Evolutionary conservation across 2,888 invertebrate species (phyloP), one percentile per base, ranked within the genome.

Genomic region (Chymomyza fuscimana): DNA sequence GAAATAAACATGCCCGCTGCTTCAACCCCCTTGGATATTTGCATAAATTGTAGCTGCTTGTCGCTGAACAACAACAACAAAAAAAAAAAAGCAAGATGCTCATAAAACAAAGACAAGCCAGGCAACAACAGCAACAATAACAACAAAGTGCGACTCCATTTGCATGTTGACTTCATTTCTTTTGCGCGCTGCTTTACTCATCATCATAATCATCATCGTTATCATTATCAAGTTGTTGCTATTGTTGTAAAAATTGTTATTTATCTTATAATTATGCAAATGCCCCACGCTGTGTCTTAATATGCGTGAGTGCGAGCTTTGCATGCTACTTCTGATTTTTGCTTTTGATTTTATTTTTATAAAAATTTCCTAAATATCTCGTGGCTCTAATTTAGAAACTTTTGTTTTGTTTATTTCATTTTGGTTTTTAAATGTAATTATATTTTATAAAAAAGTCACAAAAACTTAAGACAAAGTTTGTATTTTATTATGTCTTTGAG

Each of bases 211-310:
- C 77, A 69, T 70, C 78, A 71, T 70, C 76, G 65, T 61, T 67
- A 61, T 61, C 16, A 50, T n/a, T 51, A 66, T 16, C 50, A 50
- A 46, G 50, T 52, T 32, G 52, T 16, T 16, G 52, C 40, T 86
- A 69, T 82, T 86, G 80, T 81, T 83, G 81, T 74, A 77, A 72
- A 80, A 78, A 83, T 86, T 83, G 76, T 86, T 86, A 84, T 86
- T 86, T 86, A 86, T 87, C 86, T 86, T 86, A 82, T 86, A 86
- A 86, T 86, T 86, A 86, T 86, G 86, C 70, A 87, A 86, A 86
- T 87, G 75, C 61, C 40, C 61, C 69, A 15, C 10, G 22, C 36
- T n/a, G 62, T 50, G 36, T 10, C 19, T 54, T 62, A 54, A n/a
- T 69, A 59, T 64, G 54, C 40, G 56, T 62, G 50, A 63, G 61